Conservation (phyloP, 2,113 vertebrate species). For the Euleptes europaea region DNA sequence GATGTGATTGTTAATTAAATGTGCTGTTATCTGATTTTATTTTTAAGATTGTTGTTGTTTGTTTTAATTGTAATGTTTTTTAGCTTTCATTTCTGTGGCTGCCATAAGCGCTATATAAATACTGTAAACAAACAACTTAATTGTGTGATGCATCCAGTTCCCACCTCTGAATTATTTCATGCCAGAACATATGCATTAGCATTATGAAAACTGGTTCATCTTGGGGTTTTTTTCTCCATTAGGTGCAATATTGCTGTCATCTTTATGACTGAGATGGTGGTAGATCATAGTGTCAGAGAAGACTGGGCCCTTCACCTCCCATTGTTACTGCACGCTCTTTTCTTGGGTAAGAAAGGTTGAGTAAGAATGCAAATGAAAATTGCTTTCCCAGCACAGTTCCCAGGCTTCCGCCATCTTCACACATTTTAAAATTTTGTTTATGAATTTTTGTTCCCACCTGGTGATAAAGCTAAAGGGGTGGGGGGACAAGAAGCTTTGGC, state of each 20-base stretch:
- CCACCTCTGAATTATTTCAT: background rate
- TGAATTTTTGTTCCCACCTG: background rate
- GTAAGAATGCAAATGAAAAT: slow-evolving; percentile 20
- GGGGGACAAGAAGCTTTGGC: background rate
- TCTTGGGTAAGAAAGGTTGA: slow-evolving; percentile 83
- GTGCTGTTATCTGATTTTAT: too few species aligned
- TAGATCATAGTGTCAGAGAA: slow-evolving; percentile 97
- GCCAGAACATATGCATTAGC: background rate
- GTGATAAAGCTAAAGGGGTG: background rate
- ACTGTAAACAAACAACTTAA: too few species aligned
- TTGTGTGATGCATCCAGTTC: too few species aligned
- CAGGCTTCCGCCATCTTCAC: background rate
- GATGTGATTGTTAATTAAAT: too few species aligned
- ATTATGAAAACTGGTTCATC: slow-evolving; percentile 7
- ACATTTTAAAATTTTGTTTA: background rate
- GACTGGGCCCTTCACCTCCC: slow-evolving; percentile 97
- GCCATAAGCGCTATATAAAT: too few species aligned
- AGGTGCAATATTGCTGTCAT: slow-evolving; percentile 99
- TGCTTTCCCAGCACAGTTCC: background rate
- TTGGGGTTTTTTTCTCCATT: slow-evolving; percentile 31
- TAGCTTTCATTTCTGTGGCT: background rate
- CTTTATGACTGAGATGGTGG: slow-evolving; percentile 99
- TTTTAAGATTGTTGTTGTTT: too few species aligned
- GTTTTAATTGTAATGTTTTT: background rate
- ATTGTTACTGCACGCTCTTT: slow-evolving; percentile 92